phyloP scores from a whole-genome alignment of 2,888 invertebrate species.

The Apodemia hepburni region DNA sequence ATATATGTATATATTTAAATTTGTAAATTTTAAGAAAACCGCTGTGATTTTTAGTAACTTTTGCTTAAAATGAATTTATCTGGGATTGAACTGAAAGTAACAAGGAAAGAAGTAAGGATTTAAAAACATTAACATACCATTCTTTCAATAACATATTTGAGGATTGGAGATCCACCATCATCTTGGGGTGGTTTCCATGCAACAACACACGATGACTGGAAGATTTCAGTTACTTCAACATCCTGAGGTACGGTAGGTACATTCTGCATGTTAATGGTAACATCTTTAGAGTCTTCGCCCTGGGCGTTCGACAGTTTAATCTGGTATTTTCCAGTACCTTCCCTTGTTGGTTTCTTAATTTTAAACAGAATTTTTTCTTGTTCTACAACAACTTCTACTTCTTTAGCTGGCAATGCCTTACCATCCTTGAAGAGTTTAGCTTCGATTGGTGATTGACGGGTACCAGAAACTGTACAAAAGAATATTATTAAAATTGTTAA shows the following conservation, averaged over 20 bases:
- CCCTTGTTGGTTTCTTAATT: conserved; percentile 93
- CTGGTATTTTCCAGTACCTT: conserved; percentile 94
- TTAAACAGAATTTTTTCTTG: conserved; percentile 95
- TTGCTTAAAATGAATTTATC: too few species aligned
- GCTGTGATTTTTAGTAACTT: too few species aligned
- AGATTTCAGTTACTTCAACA: conserved; percentile 92
- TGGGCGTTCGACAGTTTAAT: conserved; percentile 95
- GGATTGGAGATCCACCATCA: conserved; percentile 92
- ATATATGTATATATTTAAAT: too few species aligned
- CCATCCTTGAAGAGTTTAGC: conserved; percentile 96
- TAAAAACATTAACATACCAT: conserved; percentile 55
- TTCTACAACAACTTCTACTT: conserved; percentile 93
- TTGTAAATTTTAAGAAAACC: too few species aligned
- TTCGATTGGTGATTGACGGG: conserved; percentile 92
- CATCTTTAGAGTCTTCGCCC: conserved; percentile 93
- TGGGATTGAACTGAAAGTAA: too few species aligned
- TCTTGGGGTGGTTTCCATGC: conserved; percentile 93
- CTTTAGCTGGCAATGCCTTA: conserved; percentile 91
- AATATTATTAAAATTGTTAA: background rate
- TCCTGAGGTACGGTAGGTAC: conserved; percentile 93
- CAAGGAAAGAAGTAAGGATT: background rate
- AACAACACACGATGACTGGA: conserved; percentile 93
- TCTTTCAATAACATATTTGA: conserved; percentile 94
- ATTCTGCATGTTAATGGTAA: conserved; percentile 91
- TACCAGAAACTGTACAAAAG: conserved; percentile 86